Evolutionary conservation across 2,113 vertebrate genomes (phyloP).

Genomic region (Redunca redunca): DNA sequence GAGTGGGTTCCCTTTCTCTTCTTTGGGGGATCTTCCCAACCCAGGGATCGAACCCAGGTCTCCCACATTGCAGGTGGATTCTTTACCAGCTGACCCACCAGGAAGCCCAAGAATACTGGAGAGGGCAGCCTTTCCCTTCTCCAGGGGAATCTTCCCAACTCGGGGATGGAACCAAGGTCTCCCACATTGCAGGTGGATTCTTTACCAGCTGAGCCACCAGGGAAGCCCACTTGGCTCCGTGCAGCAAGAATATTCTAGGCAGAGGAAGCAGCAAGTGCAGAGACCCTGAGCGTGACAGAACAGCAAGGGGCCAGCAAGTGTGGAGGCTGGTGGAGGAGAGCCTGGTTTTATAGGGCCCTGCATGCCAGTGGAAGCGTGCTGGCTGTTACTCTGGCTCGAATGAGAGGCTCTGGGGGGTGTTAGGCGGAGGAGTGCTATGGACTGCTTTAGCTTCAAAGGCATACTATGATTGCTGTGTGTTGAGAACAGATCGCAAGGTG

Average conservation of each 20-base stretch:
- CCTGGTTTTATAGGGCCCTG: background rate
- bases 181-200: background rate
- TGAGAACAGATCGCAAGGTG: background rate
- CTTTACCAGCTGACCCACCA: too few relatives aligned
- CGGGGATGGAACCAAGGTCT: background rate
- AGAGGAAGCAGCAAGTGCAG: background rate
- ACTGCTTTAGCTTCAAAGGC: background rate
- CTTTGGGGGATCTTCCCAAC: too few relatives aligned
- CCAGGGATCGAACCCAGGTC: too few relatives aligned
- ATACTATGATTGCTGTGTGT: background rate
- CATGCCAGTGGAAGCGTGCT: background rate
- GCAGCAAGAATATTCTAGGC: background rate
- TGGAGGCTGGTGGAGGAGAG: fast-evolving
- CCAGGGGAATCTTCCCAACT: too few relatives aligned
- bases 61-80: too few relatives aligned
- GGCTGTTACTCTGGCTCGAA: background rate
- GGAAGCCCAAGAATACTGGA: too few relatives aligned
- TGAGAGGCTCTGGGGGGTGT: background rate
- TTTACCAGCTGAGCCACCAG: background rate
- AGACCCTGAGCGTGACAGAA: background rate
- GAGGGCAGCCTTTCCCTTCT: too few relatives aligned
- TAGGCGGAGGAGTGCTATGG: background rate
- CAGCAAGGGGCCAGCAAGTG: background rate
- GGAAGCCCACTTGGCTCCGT: background rate
- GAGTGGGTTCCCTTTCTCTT: too few relatives aligned